Base-by-base conservation (phyloP, 2,113 vertebrate genomes). In the Prochilodus magdalenae region DNA sequence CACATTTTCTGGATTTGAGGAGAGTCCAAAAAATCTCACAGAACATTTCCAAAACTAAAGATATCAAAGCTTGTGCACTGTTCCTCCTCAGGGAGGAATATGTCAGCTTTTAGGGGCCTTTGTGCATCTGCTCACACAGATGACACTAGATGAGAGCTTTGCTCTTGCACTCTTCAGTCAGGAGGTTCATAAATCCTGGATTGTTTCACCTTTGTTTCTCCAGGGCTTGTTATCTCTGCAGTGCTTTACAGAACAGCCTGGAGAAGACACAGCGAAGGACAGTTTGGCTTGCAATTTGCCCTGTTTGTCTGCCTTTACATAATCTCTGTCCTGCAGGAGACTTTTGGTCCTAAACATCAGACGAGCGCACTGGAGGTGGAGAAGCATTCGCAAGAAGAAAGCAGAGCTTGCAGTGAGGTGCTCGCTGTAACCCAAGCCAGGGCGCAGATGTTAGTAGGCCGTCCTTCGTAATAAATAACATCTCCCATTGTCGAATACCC, bases 401-500 rank as follows among this genome's bases (percentile, higher is more conserved):
- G 13, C 30, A 36, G 24, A 20, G 16, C 33, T n/a, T 49, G 16
- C 40, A 44, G 40, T 10, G 40, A 44, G 40, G 75, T 12, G 53
- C 5, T 15, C 40, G 13, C 57, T 26, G 69, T 53, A 47, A 53
- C 66, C 60, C 14, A 76, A 59, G 77, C 53, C 67, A 70, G 27
- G n/a, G 75, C 30, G 27, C 85, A 84, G 81, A 80, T 85, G 73
- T 71, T 47, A 80, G 24, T 15, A 66, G 29, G 22, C 29, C 26
- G 30, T 59, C 36, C 80, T 79, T 29, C 29, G 78, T 29, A 77
- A 77, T 76, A 81, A 77, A 82, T 82, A 82, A 85, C 40, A 73
- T 73, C 66, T 60, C 60, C 75, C 60, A 79, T 83, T 83, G 81
- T 84, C 75, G 67, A 29, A 65, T 27, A 70, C 30, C 74, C 77